A percentile compares a stretch with the other conserved stretches of the same genome.
Evolutionary conservation across 2,888 invertebrate genomes (phyloP).

Genomic region (Sinhomidia bicolor): DNA sequence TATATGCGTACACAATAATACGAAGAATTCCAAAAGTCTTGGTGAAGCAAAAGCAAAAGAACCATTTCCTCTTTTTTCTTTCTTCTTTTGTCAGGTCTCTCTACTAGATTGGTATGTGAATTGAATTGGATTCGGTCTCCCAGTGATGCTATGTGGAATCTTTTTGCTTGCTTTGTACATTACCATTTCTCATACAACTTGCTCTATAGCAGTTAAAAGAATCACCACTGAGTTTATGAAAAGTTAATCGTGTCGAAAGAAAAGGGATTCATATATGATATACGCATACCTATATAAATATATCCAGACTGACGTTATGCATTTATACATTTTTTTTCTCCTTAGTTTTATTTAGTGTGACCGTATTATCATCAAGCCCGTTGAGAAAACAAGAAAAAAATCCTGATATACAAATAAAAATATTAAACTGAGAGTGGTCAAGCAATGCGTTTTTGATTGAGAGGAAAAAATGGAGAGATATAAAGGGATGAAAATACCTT

Average conservation of each 20-base stretch:
- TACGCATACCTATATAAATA: neutral
- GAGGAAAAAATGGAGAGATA: neutral
- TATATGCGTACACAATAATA: constrained; percentile 12
- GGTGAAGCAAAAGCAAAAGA: constrained; percentile 27
- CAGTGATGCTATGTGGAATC: neutral
- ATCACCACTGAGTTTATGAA: constrained; percentile 24
- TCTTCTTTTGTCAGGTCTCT: constrained; percentile 20
- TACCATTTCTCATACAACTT: constrained; percentile 30
- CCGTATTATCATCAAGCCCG: constrained; percentile 43
- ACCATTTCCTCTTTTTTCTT: constrained; percentile 42
- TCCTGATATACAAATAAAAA: neutral
- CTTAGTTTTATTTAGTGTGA: constrained; percentile 14
- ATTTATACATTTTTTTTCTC: neutral
- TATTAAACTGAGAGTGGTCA: neutral
- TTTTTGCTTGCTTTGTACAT: neutral
- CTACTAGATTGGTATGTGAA: constrained; percentile 45
- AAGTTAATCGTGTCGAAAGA: constrained; percentile 31
- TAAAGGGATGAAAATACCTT: neutral
- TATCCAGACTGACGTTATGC: neutral
- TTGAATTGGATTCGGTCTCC: constrained; percentile 11
- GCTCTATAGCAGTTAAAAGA: neutral
- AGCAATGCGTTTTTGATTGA: neutral
- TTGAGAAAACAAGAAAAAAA: neutral
- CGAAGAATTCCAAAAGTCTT: constrained; percentile 36
- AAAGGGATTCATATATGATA: neutral